phyloP scores from a whole-genome alignment of 2,113 vertebrate genomes.

The Cyprinodon tularosa region DNA sequence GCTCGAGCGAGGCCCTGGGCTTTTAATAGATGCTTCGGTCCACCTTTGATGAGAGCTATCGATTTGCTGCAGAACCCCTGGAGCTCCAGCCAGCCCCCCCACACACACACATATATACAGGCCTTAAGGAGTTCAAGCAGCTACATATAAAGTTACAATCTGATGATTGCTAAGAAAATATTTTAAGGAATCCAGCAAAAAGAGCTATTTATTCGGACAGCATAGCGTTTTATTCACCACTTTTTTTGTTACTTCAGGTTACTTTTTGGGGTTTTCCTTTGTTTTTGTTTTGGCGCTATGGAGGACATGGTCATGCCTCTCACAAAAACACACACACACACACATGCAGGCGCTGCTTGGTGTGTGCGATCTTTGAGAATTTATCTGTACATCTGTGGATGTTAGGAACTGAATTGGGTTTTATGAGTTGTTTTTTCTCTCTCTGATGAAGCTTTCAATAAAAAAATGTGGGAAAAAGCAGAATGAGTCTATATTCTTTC shows the following conservation, averaged over 20 bases:
- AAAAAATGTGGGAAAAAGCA: conserved; percentile 80
- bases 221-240: conserved; percentile 70
- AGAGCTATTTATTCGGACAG: conserved; percentile 85
- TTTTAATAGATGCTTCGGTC: conserved; percentile 76
- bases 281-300: conserved; percentile 64
- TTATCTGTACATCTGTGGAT: conserved; percentile 95
- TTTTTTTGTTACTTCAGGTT: conserved; percentile 63
- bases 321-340: conserved; percentile 23
- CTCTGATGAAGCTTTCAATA: conserved; percentile 99
- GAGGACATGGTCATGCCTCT: conserved; percentile 70
- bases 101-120: conserved; percentile 2
- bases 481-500: conserved; percentile 35
- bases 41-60: conserved; percentile 70
- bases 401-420: conserved; percentile 95
- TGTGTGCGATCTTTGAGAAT: conserved; percentile 74
- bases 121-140: conserved; percentile 45
- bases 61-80: conserved; percentile 68
- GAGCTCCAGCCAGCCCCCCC: conserved; percentile 32
- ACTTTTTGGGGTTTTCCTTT: conserved; percentile 44
- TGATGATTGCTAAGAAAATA: conserved; percentile 60
- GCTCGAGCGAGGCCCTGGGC: conserved; percentile 45
- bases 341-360: conserved; percentile 42
- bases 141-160: conserved; percentile 51
- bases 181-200: conserved; percentile 41
- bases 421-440: conserved; percentile 78